Evolutionary conservation across 1,140 invertebrate species (phyloP).

Genomic region (Scaptomyza hsui): DNA sequence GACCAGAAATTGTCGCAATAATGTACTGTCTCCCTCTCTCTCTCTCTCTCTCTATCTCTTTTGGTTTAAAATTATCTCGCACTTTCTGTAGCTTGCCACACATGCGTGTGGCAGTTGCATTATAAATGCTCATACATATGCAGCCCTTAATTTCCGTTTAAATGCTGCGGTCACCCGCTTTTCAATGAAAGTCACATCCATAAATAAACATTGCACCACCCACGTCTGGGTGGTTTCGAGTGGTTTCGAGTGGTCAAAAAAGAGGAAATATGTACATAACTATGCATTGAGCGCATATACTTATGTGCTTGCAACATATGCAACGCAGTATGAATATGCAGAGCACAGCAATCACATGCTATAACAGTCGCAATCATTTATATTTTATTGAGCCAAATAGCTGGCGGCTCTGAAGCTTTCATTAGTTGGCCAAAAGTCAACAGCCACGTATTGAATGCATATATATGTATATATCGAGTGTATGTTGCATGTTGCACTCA

Average conservation of each 20-base stretch:
- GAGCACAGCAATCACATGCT: conserved; percentile 48
- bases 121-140: conserved; percentile 43
- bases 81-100: background rate
- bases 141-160: conserved; percentile 72
- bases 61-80: background rate
- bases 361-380: conserved; percentile 60
- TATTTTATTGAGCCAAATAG: conserved; percentile 56
- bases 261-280: background rate
- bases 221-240: no score
- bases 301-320: background rate
- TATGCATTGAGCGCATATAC: background rate
- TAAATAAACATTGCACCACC: conserved; percentile 52
- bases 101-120: conserved; percentile 7
- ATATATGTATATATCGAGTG: background rate
- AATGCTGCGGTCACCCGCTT: conserved; percentile 58
- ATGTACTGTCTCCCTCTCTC: no score
- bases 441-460: conserved; percentile 1
- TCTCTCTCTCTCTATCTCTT: no score
- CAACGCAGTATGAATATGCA: background rate
- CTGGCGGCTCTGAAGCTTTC: conserved; percentile 9
- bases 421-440: conserved; percentile 48
- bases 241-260: background rate
- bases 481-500: conserved; percentile 19
- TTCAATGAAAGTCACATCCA: conserved; percentile 70
- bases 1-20: conserved; percentile 7